A percentile compares a stretch with the other conserved stretches of the same genome.
These are phyloP conservation scores for Pseudotriccus pelzelni DNA, from an alignment of 2,797 vertebrate genomes.

Conservation along the genomic window DNA sequence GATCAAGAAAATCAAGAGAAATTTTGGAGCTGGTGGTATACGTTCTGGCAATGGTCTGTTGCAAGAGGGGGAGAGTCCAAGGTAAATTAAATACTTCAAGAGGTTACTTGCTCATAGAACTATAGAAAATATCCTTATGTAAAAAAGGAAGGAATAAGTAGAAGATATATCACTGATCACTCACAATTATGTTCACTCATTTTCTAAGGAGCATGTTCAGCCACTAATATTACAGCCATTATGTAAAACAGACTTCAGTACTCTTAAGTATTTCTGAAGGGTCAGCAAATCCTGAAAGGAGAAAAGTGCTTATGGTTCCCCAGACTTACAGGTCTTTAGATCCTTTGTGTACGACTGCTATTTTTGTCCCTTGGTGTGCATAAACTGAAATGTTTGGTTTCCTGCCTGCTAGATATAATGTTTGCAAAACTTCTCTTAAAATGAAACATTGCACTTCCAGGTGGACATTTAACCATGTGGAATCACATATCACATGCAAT, in stretches of 20 bases:
- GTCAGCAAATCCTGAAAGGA: not conserved
- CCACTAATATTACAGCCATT: not conserved
- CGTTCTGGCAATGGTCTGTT: not conserved
- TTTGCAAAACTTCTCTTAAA: not conserved
- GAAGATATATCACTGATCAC: not conserved
- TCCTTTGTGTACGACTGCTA: not conserved
- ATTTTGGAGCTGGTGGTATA: not conserved
- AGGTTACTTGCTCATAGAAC: not conserved
- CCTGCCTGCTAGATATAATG: not conserved
- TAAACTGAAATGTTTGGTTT: slow-evolving; percentile 6
- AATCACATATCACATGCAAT: not conserved
- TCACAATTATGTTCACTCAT: not conserved
- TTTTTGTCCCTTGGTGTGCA: not conserved
- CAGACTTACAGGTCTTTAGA: not conserved
- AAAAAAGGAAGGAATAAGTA: not conserved
- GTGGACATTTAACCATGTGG: not conserved
- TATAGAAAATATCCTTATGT: not conserved
- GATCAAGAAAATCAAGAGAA: not conserved
- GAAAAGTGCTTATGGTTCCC: not conserved
- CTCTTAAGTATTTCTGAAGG: not conserved
- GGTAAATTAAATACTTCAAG: not conserved
- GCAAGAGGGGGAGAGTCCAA: not conserved
- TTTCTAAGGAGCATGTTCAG: not conserved
- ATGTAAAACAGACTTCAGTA: not conserved
- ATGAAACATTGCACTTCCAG: not conserved